phyloP scores from a whole-genome alignment of 1,140 invertebrate species.

The Drosophila chauvacae region DNA sequence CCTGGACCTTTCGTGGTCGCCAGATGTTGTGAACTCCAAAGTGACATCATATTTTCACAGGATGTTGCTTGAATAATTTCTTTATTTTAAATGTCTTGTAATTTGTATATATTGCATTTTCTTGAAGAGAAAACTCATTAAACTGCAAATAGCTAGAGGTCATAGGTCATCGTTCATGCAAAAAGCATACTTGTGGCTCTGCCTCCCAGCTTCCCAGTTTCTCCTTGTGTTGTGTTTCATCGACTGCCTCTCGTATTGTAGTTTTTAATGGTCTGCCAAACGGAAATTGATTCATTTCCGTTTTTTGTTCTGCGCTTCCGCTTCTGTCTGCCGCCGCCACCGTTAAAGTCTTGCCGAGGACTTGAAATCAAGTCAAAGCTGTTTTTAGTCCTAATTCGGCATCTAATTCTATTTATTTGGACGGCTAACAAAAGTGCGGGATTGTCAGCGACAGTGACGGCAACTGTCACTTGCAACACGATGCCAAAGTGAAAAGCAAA shows the following conservation, averaged over 20 bases:
- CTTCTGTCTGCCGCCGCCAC: conserved; percentile 24
- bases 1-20: conserved; percentile 1
- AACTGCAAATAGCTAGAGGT: background rate
- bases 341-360: conserved; percentile 38
- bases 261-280: conserved; percentile 72
- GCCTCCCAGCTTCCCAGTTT: conserved; percentile 13
- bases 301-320: conserved; percentile 71
- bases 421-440: conserved; percentile 42
- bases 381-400: conserved; percentile 54
- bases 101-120: background rate
- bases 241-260: conserved; percentile 54
- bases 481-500: conserved; percentile 66
- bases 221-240: conserved; percentile 8
- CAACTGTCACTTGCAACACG: conserved; percentile 73
- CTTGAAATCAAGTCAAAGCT: conserved; percentile 61
- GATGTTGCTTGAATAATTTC: background rate
- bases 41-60: background rate
- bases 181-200: conserved; percentile 6
- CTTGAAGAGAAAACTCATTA: conserved; percentile 16
- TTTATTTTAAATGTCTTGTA: background rate
- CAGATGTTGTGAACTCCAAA: background rate
- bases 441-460: conserved; percentile 35
- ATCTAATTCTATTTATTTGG: conserved; percentile 55
- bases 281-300: conserved; percentile 82
- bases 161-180: conserved; percentile 30